Conservation (phyloP, 2,888 invertebrate species). For the Fissipunctia ypsillon region DNA sequence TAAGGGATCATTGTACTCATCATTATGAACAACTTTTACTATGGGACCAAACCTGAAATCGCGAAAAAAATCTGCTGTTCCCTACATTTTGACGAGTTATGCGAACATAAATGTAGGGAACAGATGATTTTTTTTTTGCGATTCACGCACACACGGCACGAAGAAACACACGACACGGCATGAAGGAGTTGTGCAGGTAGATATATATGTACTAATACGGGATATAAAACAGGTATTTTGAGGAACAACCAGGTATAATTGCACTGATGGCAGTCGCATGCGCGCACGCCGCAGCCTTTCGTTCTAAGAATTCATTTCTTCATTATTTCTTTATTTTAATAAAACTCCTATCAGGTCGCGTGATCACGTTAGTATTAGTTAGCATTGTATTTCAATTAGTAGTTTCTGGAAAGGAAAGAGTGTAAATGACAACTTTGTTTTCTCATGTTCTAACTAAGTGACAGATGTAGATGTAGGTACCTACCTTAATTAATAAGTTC, state of each 20-base stretch:
- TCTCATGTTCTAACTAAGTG: not conserved
- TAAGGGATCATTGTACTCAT: too few relatives aligned
- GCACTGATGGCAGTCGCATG: conserved; percentile 14
- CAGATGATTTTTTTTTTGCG: too few relatives aligned
- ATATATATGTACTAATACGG: conserved; percentile 2
- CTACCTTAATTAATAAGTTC: not conserved
- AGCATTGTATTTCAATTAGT: not conserved
- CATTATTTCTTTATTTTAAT: not conserved
- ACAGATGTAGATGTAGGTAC: not conserved
- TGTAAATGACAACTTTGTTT: conserved; percentile 7
- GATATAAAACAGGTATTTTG: conserved; percentile 20
- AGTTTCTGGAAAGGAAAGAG: not conserved
- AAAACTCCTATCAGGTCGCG: conserved; percentile 13
- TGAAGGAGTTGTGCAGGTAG: conserved; percentile 3
- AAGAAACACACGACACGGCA: too few relatives aligned
- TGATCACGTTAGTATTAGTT: not conserved
- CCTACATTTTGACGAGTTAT: too few relatives aligned
- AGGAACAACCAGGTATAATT: conserved; percentile 42
- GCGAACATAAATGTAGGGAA: too few relatives aligned
- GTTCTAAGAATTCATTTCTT: conserved; percentile 43
- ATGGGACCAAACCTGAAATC: too few relatives aligned
- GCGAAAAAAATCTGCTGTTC: too few relatives aligned
- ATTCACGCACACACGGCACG: too few relatives aligned
- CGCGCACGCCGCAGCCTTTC: conserved; percentile 19
- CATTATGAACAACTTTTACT: too few relatives aligned